Conservation (phyloP, 1,140 invertebrate genomes). For the Aradophagus sp. region DNA sequence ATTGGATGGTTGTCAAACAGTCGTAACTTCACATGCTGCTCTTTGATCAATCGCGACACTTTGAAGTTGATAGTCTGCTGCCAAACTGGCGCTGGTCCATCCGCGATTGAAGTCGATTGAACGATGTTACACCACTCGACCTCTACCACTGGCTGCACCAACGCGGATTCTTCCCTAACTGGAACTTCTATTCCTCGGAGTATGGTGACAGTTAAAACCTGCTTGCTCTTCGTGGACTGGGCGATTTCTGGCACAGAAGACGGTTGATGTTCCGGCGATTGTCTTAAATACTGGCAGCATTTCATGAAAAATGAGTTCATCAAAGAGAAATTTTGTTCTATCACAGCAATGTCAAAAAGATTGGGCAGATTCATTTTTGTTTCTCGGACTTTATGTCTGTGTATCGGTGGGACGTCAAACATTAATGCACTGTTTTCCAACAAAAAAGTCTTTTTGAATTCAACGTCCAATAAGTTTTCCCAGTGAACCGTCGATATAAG, state of each 20-base stretch:
- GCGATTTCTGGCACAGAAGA: slow-evolving; percentile 30
- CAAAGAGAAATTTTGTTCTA: slow-evolving; percentile 66
- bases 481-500: slow-evolving; percentile 45
- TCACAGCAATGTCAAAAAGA: slow-evolving; percentile 61
- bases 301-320: slow-evolving; percentile 61
- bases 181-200: slow-evolving; percentile 70
- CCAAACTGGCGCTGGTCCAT: slow-evolving; percentile 71
- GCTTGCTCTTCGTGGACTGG: slow-evolving; percentile 57
- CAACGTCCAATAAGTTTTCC: slow-evolving; percentile 25
- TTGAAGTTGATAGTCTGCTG: slow-evolving; percentile 70
- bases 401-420: too few relatives aligned
- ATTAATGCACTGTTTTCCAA: slow-evolving; percentile 59
- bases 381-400: neutral
- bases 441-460: slow-evolving; percentile 62
- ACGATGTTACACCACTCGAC: slow-evolving; percentile 68
- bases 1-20: slow-evolving; percentile 71
- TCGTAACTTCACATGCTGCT: slow-evolving; percentile 65
- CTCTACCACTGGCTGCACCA: slow-evolving; percentile 68
- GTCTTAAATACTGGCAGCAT: slow-evolving; percentile 59
- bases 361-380: slow-evolving; percentile 47
- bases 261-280: slow-evolving; percentile 56
- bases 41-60: slow-evolving; percentile 58
- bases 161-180: slow-evolving; percentile 70
- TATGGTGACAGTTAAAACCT: slow-evolving; percentile 65
- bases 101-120: slow-evolving; percentile 61